Evolutionary conservation across 2,888 invertebrate genomes (phyloP).

Genomic region (Mongoloraphidia duomilia): DNA sequence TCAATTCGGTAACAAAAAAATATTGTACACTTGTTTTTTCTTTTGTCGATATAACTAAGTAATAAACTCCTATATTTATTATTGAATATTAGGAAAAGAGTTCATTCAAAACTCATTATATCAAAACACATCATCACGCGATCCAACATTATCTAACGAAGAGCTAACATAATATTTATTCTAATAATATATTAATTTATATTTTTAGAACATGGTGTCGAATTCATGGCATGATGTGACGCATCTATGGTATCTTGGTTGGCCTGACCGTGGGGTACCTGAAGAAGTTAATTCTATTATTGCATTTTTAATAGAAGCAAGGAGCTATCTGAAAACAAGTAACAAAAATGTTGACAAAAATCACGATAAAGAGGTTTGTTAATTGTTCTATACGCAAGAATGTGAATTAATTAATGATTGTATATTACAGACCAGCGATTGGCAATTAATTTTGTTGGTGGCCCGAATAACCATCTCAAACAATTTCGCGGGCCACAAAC

Average conservation of each 20-base stretch:
- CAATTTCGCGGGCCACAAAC: too few species aligned
- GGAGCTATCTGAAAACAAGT: constrained; percentile 34
- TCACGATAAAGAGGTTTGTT: too few species aligned
- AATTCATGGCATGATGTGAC: constrained; percentile 77
- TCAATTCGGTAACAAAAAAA: constrained; percentile 1
- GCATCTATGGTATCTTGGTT: constrained; percentile 83
- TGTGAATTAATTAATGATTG: too few species aligned
- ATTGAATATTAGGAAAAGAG: too few species aligned
- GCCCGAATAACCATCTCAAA: too few species aligned
- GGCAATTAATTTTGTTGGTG: too few species aligned
- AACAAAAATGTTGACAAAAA: not conserved
- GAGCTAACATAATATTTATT: not conserved
- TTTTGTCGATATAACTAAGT: not conserved
- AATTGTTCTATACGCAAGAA: too few species aligned
- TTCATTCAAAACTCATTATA: too few species aligned
- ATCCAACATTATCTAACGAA: too few species aligned
- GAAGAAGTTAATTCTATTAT: constrained; percentile 70
- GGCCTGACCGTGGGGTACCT: constrained; percentile 83
- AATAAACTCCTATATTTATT: too few species aligned
- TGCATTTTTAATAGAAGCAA: constrained; percentile 74
- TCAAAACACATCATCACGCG: too few species aligned
- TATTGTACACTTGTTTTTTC: not conserved
- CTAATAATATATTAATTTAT: constrained; percentile 2
- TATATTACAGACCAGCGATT: too few species aligned
- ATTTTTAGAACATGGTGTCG: constrained; percentile 52